A percentile compares a stretch with the other conserved stretches of the same genome.
Evolutionary conservation across 2,797 vertebrate species (phyloP).

Genomic region (Pangasius djambal): DNA sequence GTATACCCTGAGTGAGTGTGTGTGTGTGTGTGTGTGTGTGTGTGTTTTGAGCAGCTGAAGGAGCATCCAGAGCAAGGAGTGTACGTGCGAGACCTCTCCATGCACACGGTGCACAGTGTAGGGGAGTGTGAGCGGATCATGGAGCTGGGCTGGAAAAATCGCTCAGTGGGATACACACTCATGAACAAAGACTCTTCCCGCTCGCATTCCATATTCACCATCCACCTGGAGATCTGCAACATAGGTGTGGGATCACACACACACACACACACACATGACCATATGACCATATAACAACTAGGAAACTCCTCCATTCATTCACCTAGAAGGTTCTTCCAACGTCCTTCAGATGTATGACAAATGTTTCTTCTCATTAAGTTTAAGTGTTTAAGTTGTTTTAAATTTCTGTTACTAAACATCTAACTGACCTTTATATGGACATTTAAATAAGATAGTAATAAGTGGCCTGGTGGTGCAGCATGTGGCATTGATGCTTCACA

Average conservation of each 20-base stretch:
- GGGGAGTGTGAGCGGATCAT: constrained; percentile 84
- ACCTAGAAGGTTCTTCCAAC: background rate
- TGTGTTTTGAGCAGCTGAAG: constrained; percentile 79
- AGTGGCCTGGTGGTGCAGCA: background rate
- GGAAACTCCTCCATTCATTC: background rate
- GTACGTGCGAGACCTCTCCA: constrained; percentile 84
- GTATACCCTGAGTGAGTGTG: background rate
- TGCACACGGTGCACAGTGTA: constrained; percentile 83
- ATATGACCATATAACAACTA: background rate
- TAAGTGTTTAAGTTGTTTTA: background rate
- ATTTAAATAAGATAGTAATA: background rate
- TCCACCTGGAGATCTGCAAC: constrained; percentile 86
- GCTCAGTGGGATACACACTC: constrained; percentile 85
- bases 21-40: constrained; percentile 31
- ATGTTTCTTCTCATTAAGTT: background rate
- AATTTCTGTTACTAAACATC: background rate
- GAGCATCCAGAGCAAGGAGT: constrained; percentile 87
- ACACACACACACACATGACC: background rate
- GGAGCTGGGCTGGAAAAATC: constrained; percentile 84
- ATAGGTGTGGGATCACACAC: constrained; percentile 67
- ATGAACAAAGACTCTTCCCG: constrained; percentile 91
- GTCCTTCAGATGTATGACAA: background rate
- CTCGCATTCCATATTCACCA: constrained; percentile 90
- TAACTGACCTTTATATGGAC: background rate
- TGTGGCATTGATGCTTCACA: background rate